These are phyloP conservation scores for Zygogramma bicolorata DNA, from an alignment of 2,888 invertebrate genomes.

Conservation along the genomic window DNA sequence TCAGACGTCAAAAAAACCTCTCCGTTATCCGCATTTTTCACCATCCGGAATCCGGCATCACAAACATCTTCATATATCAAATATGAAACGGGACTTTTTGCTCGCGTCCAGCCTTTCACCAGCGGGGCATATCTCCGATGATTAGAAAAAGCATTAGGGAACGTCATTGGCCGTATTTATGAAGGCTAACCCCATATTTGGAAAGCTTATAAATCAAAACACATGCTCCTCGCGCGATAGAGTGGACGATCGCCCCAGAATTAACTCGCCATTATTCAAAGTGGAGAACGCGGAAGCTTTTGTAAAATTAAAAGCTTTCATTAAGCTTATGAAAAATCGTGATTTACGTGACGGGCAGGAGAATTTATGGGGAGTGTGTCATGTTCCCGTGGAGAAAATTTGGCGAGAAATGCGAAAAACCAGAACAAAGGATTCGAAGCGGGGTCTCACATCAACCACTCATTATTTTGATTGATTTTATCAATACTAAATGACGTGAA, in stretches of 20 bases:
- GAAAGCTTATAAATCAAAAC: conserved; percentile 59
- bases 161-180: conserved; percentile 55
- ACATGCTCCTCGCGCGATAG: conserved; percentile 45
- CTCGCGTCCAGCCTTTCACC: conserved; percentile 24
- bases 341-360: conserved; percentile 39
- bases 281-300: conserved; percentile 45
- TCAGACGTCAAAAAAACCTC: not conserved
- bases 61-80: conserved; percentile 37
- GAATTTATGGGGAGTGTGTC: conserved; percentile 29
- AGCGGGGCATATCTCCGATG: conserved; percentile 25
- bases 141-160: conserved; percentile 48
- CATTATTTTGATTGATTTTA: too few relatives aligned
- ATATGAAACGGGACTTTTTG: conserved; percentile 22
- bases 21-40: not conserved
- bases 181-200: conserved; percentile 55
- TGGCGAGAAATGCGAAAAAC: too few relatives aligned
- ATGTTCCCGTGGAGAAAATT: conserved; percentile 12
- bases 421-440: too few relatives aligned
- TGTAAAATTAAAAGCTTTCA: conserved; percentile 53
- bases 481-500: too few relatives aligned
- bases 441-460: too few relatives aligned
- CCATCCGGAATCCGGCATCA: not conserved
- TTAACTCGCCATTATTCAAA: conserved; percentile 60
- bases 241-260: conserved; percentile 55
- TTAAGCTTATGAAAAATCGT: conserved; percentile 48